Conservation (phyloP, 2,113 vertebrate genomes). For the Callaeas wilsoni region DNA sequence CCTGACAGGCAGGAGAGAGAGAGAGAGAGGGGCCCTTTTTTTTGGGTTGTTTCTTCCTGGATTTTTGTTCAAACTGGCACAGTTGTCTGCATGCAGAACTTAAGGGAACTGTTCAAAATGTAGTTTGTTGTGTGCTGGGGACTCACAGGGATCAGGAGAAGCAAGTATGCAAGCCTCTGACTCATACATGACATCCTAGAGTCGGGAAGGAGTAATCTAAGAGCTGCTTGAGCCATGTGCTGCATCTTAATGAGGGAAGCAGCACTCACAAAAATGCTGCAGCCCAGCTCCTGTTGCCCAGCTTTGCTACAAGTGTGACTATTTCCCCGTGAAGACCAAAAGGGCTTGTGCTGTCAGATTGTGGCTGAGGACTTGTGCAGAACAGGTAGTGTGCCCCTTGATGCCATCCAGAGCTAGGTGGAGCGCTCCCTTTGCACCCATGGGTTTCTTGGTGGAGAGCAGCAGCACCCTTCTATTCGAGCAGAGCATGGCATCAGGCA, state of each 20-base stretch:
- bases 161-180: neutral
- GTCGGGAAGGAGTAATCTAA: slow-evolving; percentile 8
- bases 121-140: neutral
- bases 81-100: neutral
- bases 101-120: neutral
- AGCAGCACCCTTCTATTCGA: neutral
- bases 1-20: too few species aligned
- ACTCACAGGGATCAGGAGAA: neutral
- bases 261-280: neutral
- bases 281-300: neutral
- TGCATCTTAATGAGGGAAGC: neutral
- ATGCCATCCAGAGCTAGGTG: neutral
- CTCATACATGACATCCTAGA: neutral
- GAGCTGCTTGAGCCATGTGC: neutral
- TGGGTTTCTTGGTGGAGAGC: neutral
- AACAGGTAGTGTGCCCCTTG: neutral
- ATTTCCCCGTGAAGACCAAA: neutral
- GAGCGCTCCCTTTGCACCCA: fast-evolving
- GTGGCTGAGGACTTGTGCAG: neutral
- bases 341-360: neutral
- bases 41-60: too few species aligned
- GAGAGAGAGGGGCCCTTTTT: too few species aligned
- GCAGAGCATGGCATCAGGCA: neutral
- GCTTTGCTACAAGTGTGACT: neutral
- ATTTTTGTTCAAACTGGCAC: too few species aligned